Base-by-base conservation (phyloP, 1,140 invertebrate genomes). In the Drosophila gunungcola region DNA sequence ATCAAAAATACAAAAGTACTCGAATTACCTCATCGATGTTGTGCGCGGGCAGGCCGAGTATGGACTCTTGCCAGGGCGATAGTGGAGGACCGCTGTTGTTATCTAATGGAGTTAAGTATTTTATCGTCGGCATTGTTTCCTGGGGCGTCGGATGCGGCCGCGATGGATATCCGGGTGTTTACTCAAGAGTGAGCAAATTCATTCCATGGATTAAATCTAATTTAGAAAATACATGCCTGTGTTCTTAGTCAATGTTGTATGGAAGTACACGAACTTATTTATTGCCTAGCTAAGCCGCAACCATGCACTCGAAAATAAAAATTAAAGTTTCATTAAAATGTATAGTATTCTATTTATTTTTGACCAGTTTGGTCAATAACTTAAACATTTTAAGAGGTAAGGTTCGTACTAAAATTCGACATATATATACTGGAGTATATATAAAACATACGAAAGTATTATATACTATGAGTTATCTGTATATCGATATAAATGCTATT, bases 51-150 rank as follows among this genome's bases (percentile, higher is more conserved):
- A 94, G 95, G 78, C 96, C 96, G 27, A 95, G 94, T 7, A 95
- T 96, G 77, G 97, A 98, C 92, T 97, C 96, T 0, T 98, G 97
- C 83, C 97, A 96, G 93, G 96, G 96, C 3, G 96, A 97, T 83
- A 96, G 96, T 73, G 96, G 96, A n/a, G 96, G 96, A 0, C 96
- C 96, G 1, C 92, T 97, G 34, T 92, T 97, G 0, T 91, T 97
- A 7, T 95, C 95, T 68, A 94, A 95, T 73, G 95, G 94, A 12
- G 95, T 96, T 56, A 96, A 94, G 92, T 95, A 94, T 70, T 96
- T 96, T 92, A 95, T 97, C 36, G 95, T 96, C 54, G 96, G 96
- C 16, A 94, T 95, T 25, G 94, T 95, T 2, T 95, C 94, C 0
- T 96, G 95, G 95, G 94, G 94, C 25, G 94, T 95, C 9, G 95